phyloP scores from a whole-genome alignment of 2,797 vertebrate species.

The Merluccius polli region DNA sequence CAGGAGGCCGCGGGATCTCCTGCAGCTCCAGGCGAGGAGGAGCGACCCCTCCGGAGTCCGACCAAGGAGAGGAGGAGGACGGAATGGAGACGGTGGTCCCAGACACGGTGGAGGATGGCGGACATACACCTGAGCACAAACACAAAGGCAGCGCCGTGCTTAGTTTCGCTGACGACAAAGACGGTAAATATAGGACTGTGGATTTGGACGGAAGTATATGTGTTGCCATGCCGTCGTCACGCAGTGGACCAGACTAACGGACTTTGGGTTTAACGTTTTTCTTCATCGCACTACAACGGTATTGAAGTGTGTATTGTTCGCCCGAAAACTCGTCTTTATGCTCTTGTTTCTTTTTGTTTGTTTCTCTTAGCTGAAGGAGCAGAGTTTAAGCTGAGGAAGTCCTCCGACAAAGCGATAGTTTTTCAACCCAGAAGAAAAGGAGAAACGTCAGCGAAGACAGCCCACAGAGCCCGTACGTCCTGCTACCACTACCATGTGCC shows the following conservation, averaged over 20 bases:
- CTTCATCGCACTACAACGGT: too few species aligned
- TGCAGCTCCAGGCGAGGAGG: conserved; percentile 63
- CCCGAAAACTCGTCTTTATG: not conserved
- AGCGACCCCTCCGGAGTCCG: conserved; percentile 34
- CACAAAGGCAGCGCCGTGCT: conserved; percentile 47
- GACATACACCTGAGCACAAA: conserved; percentile 23
- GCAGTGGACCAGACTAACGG: not conserved
- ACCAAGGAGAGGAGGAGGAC: conserved; percentile 37
- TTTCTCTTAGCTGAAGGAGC: conserved; percentile 55
- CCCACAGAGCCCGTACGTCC: conserved; percentile 43
- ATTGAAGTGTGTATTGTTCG: not conserved
- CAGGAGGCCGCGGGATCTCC: conserved; percentile 59
- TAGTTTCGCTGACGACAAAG: conserved; percentile 71
- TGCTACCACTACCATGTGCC: not conserved
- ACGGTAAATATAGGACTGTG: conserved; percentile 55
- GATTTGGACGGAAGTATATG: not conserved
- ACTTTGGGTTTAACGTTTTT: not conserved
- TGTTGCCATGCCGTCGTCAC: not conserved
- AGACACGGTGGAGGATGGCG: conserved; percentile 10
- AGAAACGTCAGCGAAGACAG: conserved; percentile 25
- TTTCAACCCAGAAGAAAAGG: conserved; percentile 77
- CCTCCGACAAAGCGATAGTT: conserved; percentile 74
- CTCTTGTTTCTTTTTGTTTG: not conserved
- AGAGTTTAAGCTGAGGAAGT: conserved; percentile 78
- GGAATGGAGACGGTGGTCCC: conserved; percentile 9